Base-by-base conservation (phyloP, 2,113 vertebrate genomes). In the Muntiacus muntjak region DNA sequence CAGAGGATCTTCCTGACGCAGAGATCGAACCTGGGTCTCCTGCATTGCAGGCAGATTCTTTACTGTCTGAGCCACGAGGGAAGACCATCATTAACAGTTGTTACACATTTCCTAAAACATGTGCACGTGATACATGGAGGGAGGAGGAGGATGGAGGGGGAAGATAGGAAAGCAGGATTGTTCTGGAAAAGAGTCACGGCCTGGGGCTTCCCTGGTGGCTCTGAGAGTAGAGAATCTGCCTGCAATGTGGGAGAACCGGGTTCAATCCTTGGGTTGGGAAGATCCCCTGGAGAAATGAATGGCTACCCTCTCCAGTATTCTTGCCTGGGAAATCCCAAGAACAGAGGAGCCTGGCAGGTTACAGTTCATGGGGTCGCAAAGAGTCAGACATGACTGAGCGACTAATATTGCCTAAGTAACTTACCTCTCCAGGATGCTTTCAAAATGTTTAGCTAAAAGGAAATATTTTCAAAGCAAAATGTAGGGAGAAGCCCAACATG, bases 51-150 rank as follows among this genome's bases (percentile, higher is more conserved):
- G 19, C 64, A 71, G 64, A 36, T 71, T 71, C 64, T 71, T 71
- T 71, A 36, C n/a, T 36, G 7, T 36, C n/a, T 71, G n/a, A 71
- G n/a, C n/a, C 67, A 71, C 19, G 11, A 71, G 67, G 10, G 9
- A 71, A 71, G 19, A n/a, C n/a, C 19, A 23, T 21, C 64, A 36
- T 71, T 71, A 71, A 23, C n/a, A 71, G 5, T 30, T 4, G 2
- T 36, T 43, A 14, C 2, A 0, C 26, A 33, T 26, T 67, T 71
- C 45, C 62, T 40, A 67, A 50, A 91, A 78, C 12, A 15, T 1
- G 40, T 5, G 0, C 14, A 78, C 43, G 55, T 28, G 30, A 89
- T 43, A 43, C 36, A 2, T 0, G 5, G 9, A 33, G 28, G 78
- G 10, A 28, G 25, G 43, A 28, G 16, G 47, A n/a, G 0, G 1